Evolutionary conservation across 1,140 invertebrate species (phyloP).

Genomic region (Sinella curviseta): DNA sequence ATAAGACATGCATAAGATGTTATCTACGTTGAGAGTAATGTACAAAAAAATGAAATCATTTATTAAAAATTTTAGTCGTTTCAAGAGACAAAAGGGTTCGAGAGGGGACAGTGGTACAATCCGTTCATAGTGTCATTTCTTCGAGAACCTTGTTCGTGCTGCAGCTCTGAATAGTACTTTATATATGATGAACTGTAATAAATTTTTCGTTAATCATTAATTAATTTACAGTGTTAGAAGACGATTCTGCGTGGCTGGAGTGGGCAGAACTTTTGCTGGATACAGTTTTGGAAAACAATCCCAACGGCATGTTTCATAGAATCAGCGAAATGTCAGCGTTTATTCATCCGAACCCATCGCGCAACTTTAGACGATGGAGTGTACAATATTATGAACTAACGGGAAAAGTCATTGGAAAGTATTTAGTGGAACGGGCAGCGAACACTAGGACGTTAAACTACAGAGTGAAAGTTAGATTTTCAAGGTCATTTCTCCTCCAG

Average conservation of each 20-base stretch:
- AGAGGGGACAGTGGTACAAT: not conserved
- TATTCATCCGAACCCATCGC: conserved; percentile 81
- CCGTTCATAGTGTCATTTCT: conserved; percentile 25
- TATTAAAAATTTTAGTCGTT: not conserved
- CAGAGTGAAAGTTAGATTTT: conserved; percentile 81
- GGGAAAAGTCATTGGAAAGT: conserved; percentile 90
- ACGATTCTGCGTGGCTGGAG: not conserved
- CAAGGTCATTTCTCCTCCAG: conserved; percentile 86
- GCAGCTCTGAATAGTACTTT: too few species aligned
- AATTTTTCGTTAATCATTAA: too few species aligned
- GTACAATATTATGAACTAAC: conserved; percentile 90
- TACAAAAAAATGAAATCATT: too few species aligned
- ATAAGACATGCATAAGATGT: too few species aligned
- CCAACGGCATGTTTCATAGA: conserved; percentile 63
- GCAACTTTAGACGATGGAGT: conserved; percentile 70
- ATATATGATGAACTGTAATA: too few species aligned
- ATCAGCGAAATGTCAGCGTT: conserved; percentile 65
- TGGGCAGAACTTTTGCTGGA: conserved; percentile 12
- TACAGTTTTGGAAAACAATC: conserved; percentile 36
- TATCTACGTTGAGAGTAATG: too few species aligned
- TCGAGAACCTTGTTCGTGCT: not conserved
- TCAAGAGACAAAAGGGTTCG: not conserved
- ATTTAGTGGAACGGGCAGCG: conserved; percentile 81
- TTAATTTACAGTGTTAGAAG: not conserved
- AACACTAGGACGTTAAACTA: conserved; percentile 60